phyloP scores from a whole-genome alignment of 2,113 vertebrate genomes.

The Rattus norvegicus region DNA sequence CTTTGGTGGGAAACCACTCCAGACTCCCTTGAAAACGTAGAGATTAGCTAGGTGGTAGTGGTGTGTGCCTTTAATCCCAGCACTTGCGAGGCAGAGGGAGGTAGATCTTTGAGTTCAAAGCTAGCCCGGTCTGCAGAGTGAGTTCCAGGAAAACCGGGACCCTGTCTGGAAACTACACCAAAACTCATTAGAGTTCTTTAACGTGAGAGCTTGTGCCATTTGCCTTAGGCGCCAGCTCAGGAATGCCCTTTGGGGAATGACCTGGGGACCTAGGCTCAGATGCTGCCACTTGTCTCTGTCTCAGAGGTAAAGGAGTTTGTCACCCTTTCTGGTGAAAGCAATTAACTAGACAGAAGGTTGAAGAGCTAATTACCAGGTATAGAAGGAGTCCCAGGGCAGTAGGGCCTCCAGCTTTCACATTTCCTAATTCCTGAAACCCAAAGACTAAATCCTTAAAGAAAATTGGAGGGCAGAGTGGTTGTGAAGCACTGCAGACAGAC shows the following conservation, averaged over 20 bases:
- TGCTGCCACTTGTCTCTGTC: neutral
- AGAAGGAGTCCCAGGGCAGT: neutral
- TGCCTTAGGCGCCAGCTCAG: rapidly evolving
- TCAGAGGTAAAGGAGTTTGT: neutral
- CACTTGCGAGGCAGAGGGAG: neutral
- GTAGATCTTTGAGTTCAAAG: neutral
- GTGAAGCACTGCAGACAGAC: neutral
- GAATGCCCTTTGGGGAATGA: neutral
- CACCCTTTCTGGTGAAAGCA: neutral
- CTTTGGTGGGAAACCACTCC: neutral
- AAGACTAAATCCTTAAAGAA: neutral
- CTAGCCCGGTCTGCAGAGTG: neutral
- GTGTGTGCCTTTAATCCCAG: neutral
- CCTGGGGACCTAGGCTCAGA: neutral
- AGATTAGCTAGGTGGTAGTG: neutral
- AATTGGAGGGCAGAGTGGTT: neutral
- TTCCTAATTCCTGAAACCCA: conserved; percentile 28
- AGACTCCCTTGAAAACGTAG: neutral
- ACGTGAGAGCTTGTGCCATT: neutral
- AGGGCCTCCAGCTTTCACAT: neutral
- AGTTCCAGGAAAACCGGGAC: neutral
- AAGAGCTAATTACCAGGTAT: neutral
- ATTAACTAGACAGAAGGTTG: conserved; percentile 2
- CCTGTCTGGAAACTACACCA: neutral
- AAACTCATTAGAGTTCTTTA: neutral